phyloP scores from a whole-genome alignment of 2,888 invertebrate species.

The Synergus gifuensis region DNA sequence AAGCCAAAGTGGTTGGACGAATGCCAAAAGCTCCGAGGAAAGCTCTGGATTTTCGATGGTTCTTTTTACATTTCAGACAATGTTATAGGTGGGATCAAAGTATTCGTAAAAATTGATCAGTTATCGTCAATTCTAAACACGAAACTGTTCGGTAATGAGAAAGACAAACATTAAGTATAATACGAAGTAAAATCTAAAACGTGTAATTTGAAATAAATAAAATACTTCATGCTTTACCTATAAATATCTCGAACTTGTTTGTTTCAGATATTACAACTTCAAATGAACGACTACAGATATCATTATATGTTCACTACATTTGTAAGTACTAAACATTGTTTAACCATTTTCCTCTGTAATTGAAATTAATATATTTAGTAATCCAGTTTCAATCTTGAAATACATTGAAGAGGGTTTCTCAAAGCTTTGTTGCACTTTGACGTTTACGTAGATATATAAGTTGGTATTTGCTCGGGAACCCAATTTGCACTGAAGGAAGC shows the following conservation, averaged over 20 bases:
- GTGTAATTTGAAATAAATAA: background rate
- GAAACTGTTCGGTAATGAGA: background rate
- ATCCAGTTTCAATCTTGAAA: background rate
- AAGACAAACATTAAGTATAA: background rate
- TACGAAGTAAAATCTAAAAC: background rate
- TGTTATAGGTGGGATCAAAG: constrained; percentile 23
- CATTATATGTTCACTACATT: constrained; percentile 97
- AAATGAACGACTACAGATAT: constrained; percentile 97
- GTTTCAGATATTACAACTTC: constrained; percentile 93
- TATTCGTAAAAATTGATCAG: constrained; percentile 23
- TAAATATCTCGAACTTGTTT: constrained; percentile 45
- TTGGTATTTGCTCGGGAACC: constrained; percentile 12
- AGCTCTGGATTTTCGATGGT: background rate
- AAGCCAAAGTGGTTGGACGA: constrained; percentile 28
- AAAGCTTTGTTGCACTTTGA: constrained; percentile 1
- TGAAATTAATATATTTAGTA: background rate
- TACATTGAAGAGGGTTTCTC: background rate
- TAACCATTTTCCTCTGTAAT: background rate
- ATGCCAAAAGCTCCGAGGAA: constrained; percentile 17
- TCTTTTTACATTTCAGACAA: constrained; percentile 27
- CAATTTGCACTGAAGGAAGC: constrained; percentile 15
- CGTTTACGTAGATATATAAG: background rate
- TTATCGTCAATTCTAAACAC: constrained; percentile 25
- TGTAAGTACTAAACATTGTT: constrained; percentile 83
- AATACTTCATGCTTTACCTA: background rate